Evolutionary conservation across 2,113 vertebrate genomes (phyloP).

Genomic region (Talpa occidentalis): DNA sequence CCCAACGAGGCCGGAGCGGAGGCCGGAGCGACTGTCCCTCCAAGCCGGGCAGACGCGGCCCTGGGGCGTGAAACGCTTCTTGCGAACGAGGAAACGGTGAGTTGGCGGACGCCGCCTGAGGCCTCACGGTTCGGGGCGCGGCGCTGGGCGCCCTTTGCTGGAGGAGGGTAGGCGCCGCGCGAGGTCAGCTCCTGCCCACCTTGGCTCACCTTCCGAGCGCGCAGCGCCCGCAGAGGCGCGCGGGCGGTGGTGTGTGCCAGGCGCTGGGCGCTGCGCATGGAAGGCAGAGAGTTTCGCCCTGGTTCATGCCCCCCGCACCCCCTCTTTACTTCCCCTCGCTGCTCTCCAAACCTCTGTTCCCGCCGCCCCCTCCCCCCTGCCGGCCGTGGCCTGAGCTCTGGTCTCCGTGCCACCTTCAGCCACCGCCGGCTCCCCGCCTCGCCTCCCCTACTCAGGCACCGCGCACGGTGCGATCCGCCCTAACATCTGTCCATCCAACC

Average conservation of each 20-base stretch:
- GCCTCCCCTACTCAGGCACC: constrained; percentile 85
- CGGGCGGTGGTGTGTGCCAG: constrained; percentile 63
- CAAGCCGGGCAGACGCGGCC: constrained; percentile 80
- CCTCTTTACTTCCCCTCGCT: background rate
- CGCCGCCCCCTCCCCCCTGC: background rate
- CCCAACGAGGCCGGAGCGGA: constrained; percentile 21
- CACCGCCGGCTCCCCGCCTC: background rate
- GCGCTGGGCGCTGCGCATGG: constrained; percentile 78
- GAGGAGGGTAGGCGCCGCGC: background rate
- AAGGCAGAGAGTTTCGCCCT: constrained; percentile 85
- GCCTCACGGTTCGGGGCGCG: constrained; percentile 71
- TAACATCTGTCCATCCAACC: constrained; percentile 98
- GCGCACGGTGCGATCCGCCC: constrained; percentile 95
- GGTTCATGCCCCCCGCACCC: constrained; percentile 56
- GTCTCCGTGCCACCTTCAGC: background rate
- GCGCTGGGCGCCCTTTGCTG: background rate
- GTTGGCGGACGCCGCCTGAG: constrained; percentile 87
- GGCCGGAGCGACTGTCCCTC: constrained; percentile 39
- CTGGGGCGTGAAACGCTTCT: constrained; percentile 83
- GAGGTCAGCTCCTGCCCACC: background rate
- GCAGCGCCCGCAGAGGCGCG: constrained; percentile 60
- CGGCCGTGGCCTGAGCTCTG: background rate
- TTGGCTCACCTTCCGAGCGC: background rate
- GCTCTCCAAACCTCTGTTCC: background rate
- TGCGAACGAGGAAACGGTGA: constrained; percentile 89